A percentile compares a stretch with the other conserved stretches of the same genome.
phyloP scores from a whole-genome alignment of 2,797 vertebrate genomes.

The Ispidina lecontei region DNA sequence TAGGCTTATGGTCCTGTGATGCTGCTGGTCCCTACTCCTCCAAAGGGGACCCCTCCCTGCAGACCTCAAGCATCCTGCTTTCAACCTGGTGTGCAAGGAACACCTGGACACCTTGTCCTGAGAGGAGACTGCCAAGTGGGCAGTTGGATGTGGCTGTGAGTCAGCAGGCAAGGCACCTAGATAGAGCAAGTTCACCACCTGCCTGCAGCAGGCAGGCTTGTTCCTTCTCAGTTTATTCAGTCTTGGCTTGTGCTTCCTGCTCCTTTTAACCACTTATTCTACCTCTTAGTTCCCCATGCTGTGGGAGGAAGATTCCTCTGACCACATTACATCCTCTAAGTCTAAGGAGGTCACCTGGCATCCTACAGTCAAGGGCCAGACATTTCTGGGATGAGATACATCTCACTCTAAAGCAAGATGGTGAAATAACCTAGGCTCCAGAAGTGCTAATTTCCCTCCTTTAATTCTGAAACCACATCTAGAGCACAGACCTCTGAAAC shows the following conservation, averaged over 20 bases:
- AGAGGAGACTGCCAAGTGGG: background rate
- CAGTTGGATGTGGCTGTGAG: background rate
- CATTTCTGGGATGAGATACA: background rate
- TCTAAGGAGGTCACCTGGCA: background rate
- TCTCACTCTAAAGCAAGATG: background rate
- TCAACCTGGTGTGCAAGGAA: background rate
- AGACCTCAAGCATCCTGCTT: background rate
- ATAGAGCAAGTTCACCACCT: background rate
- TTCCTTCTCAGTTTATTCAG: background rate
- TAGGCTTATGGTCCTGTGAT: background rate
- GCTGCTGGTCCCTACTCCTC: background rate
- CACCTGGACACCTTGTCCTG: background rate
- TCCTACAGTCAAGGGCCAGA: background rate
- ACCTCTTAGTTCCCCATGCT: background rate
- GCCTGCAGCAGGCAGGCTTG: background rate
- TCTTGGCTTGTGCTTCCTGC: background rate
- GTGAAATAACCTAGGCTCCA: background rate
- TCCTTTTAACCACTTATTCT: background rate
- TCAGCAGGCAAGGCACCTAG: background rate
- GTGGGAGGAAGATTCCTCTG: background rate
- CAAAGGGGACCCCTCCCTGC: background rate
- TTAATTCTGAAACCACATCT: background rate
- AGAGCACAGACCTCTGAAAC: background rate
- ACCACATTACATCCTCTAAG: rapidly evolving
- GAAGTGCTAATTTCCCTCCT: background rate